Base-by-base conservation (phyloP, 2,888 invertebrate species). In the Heliconius cydno region DNA sequence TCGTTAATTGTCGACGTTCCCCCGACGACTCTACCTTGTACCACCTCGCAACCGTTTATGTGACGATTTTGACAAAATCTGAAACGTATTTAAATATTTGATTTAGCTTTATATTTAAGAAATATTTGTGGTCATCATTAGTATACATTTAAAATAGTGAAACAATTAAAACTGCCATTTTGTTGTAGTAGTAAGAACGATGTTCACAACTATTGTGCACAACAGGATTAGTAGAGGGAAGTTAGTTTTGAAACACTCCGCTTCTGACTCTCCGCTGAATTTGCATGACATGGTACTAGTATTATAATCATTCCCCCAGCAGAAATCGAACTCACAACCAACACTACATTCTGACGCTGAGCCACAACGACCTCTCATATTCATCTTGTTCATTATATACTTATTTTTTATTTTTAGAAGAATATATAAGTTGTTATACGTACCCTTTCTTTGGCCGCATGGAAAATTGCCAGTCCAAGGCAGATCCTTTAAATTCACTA, bases 371-470 rank as follows among this genome's bases (percentile, higher is more conserved):
- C 19, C 46, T 65, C 5, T 65, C 6, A 28, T 10, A 25, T 25
- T 63, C n/a, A 3, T 13, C 63, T 25, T 63, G 5, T n/a, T 25
- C 25, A 12, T n/a, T 25, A 63, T n/a, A 63, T 63, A 63, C 19
- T 3, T 25, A n/a, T 63, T n/a, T 57, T 22, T 57, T 57, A 22
- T 9, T 57, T 57, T 19, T 22, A 3, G 22, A 1, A 22, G 22
- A 6, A 13, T 13, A 28, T 63, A 6, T 28, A 65, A 10, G 15
- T 38, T 63, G 57, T 30, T 41, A 71, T 75, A 76, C 89, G 88
- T 86, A 94, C 94, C 94, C 92, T 84, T 89, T 92, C 79, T 92
- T 94, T 2, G 94, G 94, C 77, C 94, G 85, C 94, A 94, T 94
- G 15, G 86, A 82, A 82, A 90, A 94, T 82, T 92, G 91, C 94